Conservation (phyloP, 2,888 invertebrate species). For the Dermolepida albohirtum region DNA sequence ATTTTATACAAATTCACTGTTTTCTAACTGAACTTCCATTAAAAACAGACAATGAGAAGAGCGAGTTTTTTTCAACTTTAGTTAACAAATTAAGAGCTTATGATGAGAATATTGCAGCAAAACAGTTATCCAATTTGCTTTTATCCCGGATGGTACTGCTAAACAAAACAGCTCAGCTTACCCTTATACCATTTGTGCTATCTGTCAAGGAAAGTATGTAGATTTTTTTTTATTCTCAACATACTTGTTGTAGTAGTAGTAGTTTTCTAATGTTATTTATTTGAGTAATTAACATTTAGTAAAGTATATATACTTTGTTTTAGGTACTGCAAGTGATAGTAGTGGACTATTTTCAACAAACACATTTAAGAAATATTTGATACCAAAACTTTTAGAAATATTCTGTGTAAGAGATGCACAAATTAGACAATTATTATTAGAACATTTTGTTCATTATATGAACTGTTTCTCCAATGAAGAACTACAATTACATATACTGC, state of each 20-base stretch:
- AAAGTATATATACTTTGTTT: conserved; percentile 43
- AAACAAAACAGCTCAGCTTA: conserved; percentile 81
- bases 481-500: conserved; percentile 81
- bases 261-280: too few species aligned
- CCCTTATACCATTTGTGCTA: conserved; percentile 78
- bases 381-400: conserved; percentile 82
- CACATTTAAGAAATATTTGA: conserved; percentile 79
- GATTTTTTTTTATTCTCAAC: not conserved
- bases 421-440: conserved; percentile 81
- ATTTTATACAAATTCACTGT: conserved; percentile 85
- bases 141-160: conserved; percentile 88
- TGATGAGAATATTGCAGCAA: conserved; percentile 85
- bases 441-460: conserved; percentile 82
- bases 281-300: not conserved
- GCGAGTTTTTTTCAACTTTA: conserved; percentile 80
- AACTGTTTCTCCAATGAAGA: conserved; percentile 80
- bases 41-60: conserved; percentile 81
- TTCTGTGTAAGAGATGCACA: conserved; percentile 89
- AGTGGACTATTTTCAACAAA: conserved; percentile 75
- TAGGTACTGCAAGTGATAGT: conserved; percentile 55
- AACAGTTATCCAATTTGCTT: conserved; percentile 80
- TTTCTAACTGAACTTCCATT: conserved; percentile 86
- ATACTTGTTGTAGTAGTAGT: too few species aligned
- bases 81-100: conserved; percentile 76
- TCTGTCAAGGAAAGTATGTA: conserved; percentile 73